A percentile compares a stretch with the other conserved stretches of the same genome.
Conservation (phyloP, 2,888 invertebrate species). For the Nomada fucata region DNA sequence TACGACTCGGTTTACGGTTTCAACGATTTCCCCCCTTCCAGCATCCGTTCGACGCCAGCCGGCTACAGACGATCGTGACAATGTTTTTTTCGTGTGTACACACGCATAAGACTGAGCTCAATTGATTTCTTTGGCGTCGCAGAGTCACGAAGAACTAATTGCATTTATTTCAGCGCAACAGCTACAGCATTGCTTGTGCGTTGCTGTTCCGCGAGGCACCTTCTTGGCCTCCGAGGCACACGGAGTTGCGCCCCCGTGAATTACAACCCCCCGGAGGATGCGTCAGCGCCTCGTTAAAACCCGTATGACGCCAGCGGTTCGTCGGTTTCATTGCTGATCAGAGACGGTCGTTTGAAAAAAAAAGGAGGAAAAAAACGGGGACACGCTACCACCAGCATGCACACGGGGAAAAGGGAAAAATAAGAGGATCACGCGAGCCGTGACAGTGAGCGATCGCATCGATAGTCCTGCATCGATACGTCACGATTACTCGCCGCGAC, state of each 20-base stretch:
- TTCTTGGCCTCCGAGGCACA: conserved; percentile 21
- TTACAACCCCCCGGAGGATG: conserved; percentile 56
- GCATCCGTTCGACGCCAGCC: conserved; percentile 43
- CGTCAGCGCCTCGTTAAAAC: conserved; percentile 65
- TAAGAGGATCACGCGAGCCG: conserved; percentile 33
- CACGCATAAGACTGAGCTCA: too few species aligned
- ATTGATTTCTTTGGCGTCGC: too few species aligned
- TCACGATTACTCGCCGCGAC: conserved; percentile 42
- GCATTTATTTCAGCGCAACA: too few species aligned
- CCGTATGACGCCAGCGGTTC: conserved; percentile 12
- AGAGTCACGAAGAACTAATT: too few species aligned
- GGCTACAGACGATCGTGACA: not conserved
- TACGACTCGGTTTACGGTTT: conserved; percentile 6
- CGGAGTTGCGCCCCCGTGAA: conserved; percentile 56
- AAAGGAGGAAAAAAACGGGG: not conserved
- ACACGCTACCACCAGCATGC: not conserved
- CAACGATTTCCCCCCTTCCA: conserved; percentile 2
- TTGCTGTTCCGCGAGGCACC: conserved; percentile 44
- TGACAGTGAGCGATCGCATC: conserved; percentile 54
- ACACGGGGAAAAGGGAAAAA: conserved; percentile 6
- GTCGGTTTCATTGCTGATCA: conserved; percentile 21
- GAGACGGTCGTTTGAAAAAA: not conserved
- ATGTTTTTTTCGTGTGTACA: too few species aligned
- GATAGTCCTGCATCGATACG: conserved; percentile 47
- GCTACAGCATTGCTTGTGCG: not conserved